These are phyloP conservation scores for Rhinichthys osculus DNA, from an alignment of 2,797 vertebrate species.

Conservation along the genomic window DNA sequence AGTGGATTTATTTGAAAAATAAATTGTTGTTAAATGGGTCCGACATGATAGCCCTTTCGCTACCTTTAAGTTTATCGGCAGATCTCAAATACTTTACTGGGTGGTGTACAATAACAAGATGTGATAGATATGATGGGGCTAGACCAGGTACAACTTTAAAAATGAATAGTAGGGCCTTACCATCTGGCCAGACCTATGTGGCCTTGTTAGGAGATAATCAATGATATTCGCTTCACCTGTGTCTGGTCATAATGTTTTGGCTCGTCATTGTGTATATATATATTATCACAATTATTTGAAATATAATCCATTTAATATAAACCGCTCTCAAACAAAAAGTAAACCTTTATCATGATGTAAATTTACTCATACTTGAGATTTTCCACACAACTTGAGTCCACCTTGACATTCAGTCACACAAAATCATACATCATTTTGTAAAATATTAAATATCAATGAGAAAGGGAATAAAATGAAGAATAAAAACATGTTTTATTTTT, in stretches of 20 bases:
- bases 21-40: too few relatives aligned
- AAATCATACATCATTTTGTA: not conserved
- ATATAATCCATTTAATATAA: constrained; percentile 4
- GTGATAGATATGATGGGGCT: not conserved
- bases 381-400: not conserved
- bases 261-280: too few relatives aligned
- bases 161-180: not conserved
- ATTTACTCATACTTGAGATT: not conserved
- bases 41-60: too few relatives aligned
- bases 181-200: not conserved
- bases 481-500: not conserved
- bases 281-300: not conserved
- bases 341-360: not conserved
- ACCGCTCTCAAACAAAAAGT: not conserved
- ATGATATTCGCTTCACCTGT: not conserved
- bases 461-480: not conserved
- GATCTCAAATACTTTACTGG: not conserved
- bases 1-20: too few relatives aligned
- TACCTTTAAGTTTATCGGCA: too few relatives aligned
- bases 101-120: not conserved
- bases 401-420: not conserved
- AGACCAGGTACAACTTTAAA: not conserved
- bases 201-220: not conserved
- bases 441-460: not conserved
- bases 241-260: too few relatives aligned